Evolutionary conservation across 2,113 vertebrate genomes (phyloP).

Genomic region (Leucosticte australis): DNA sequence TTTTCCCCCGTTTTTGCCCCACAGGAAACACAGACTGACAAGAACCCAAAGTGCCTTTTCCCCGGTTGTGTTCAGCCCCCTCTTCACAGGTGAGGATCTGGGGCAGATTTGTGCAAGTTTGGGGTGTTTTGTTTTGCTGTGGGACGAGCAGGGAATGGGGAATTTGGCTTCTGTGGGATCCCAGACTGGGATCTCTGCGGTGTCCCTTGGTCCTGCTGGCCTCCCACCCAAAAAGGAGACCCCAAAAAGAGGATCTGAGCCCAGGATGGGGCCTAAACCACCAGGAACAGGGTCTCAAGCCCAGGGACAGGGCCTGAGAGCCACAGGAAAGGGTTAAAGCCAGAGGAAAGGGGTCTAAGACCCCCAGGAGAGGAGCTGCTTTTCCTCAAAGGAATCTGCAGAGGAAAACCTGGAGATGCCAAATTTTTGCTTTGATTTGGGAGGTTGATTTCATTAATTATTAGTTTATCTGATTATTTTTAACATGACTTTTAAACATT

Average conservation of each 20-base stretch:
- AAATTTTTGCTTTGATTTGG: not conserved
- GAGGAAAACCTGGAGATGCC: not conserved
- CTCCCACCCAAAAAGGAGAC: not conserved
- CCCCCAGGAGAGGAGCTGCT: too few relatives aligned
- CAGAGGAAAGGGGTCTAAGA: too few relatives aligned
- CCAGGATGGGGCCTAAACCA: not conserved
- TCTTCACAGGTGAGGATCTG: slow-evolving; percentile 89
- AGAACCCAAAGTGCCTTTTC: slow-evolving; percentile 98
- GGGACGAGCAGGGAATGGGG: fast-evolving
- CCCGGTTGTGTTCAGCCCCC: slow-evolving; percentile 89
- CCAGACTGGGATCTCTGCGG: fast-evolving
- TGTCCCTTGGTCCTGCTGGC: not conserved
- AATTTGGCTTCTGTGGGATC: fast-evolving
- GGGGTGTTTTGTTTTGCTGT: fast-evolving
- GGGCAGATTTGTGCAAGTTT: fast-evolving
- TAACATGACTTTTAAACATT: not conserved
- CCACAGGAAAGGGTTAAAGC: too few relatives aligned
- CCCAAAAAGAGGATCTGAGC: not conserved
- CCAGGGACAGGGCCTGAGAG: too few relatives aligned
- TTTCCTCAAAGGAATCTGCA: not conserved
- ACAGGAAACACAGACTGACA: slow-evolving; percentile 88
- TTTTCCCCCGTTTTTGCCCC: not conserved
- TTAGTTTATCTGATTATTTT: not conserved
- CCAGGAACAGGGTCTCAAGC: too few relatives aligned
- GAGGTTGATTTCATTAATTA: not conserved